Evolutionary conservation across 2,113 vertebrate species (phyloP).

Genomic region (Boulengerochromis microlepis): DNA sequence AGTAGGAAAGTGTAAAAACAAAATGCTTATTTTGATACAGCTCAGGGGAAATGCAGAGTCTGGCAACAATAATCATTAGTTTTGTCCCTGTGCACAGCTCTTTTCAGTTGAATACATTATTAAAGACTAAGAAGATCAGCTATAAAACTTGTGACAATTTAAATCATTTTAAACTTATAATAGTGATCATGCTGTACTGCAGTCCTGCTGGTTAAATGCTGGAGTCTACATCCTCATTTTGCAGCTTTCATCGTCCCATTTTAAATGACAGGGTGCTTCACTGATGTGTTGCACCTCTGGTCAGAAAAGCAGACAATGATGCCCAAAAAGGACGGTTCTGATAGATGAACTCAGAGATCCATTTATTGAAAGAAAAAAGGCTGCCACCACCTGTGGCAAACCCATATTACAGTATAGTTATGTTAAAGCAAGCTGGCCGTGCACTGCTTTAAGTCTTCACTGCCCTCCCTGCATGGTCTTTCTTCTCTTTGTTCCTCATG

Average conservation of each 20-base stretch:
- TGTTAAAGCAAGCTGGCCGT: background rate
- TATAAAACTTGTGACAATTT: background rate
- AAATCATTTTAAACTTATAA: background rate
- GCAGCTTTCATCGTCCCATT: background rate
- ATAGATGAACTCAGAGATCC: background rate
- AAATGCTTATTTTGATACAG: background rate
- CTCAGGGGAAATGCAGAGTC: background rate
- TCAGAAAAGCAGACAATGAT: background rate
- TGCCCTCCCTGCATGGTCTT: background rate
- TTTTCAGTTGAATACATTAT: background rate
- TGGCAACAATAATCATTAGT: background rate
- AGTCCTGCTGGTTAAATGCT: background rate
- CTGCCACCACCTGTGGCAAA: too few species aligned
- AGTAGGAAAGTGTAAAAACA: background rate
- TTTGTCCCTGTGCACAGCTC: background rate
- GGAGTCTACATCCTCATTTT: background rate
- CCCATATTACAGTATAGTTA: too few species aligned
- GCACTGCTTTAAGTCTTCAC: background rate
- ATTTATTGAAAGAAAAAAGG: constrained; percentile 22
- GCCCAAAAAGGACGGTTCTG: background rate
- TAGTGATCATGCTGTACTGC: background rate
- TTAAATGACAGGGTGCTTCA: background rate
- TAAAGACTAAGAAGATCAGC: background rate
- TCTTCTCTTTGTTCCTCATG: background rate
- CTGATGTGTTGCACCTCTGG: background rate